Evolutionary conservation across 2,888 invertebrate species (phyloP).

Genomic region (Rhagonycha fulva): DNA sequence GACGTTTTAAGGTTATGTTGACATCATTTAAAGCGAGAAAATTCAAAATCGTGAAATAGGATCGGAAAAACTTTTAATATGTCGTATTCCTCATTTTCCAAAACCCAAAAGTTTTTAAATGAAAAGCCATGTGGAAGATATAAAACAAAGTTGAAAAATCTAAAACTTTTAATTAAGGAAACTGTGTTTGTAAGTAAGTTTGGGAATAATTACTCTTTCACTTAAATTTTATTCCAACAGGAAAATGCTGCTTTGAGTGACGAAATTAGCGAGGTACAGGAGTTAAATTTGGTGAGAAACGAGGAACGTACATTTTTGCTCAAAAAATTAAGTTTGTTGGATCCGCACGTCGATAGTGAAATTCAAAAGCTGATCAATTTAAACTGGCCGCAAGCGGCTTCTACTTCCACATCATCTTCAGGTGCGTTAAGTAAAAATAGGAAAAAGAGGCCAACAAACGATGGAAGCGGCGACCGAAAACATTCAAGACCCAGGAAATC

Average conservation of each 20-base stretch:
- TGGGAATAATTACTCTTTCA: no score
- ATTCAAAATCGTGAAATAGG: background rate
- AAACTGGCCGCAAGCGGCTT: slow-evolving; percentile 33
- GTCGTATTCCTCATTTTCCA: no score
- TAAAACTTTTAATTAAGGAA: slow-evolving; percentile 68
- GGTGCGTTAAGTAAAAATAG: slow-evolving; percentile 36
- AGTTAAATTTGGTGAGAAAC: slow-evolving; percentile 76
- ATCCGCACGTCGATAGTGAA: slow-evolving; percentile 54
- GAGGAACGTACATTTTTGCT: slow-evolving; percentile 84
- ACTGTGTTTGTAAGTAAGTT: slow-evolving; percentile 66
- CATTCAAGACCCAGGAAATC: slow-evolving; percentile 36
- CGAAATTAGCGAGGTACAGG: slow-evolving; percentile 84
- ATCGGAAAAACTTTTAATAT: no score
- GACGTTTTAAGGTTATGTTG: background rate
- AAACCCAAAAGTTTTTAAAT: slow-evolving; percentile 13
- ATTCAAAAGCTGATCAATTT: slow-evolving; percentile 51
- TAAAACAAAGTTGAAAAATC: slow-evolving; percentile 64
- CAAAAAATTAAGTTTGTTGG: slow-evolving; percentile 74
- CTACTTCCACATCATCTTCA: background rate
- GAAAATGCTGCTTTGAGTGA: slow-evolving; percentile 87
- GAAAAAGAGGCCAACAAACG: slow-evolving; percentile 37
- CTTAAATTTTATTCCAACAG: slow-evolving; percentile 51
- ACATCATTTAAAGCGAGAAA: background rate
- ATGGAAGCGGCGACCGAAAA: slow-evolving; percentile 30
- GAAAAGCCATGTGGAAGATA: slow-evolving; percentile 55